These are phyloP conservation scores for Xerus rutilus DNA, from an alignment of 2,797 vertebrate genomes.

Conservation along the genomic window DNA sequence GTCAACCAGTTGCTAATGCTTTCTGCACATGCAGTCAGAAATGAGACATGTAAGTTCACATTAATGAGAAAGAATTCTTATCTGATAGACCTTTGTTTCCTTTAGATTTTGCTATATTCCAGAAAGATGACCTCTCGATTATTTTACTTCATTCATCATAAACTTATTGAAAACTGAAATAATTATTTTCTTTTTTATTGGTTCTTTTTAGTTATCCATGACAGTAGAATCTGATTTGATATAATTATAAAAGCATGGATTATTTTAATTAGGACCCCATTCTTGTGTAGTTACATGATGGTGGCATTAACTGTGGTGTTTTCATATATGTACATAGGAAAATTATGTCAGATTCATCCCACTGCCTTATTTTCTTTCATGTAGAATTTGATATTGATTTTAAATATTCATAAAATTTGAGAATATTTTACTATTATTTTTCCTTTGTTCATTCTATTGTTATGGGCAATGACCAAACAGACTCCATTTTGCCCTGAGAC, in stretches of 20 bases:
- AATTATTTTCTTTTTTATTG: background rate
- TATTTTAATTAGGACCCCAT: too few species aligned
- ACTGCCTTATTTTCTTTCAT: too few species aligned
- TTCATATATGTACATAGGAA: too few species aligned
- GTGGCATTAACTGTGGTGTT: too few species aligned
- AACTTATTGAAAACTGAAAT: constrained; percentile 1
- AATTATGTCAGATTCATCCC: too few species aligned
- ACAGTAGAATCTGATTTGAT: too few species aligned
- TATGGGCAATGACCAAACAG: too few species aligned
- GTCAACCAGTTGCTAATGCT: constrained; percentile 60
- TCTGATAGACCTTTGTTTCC: background rate
- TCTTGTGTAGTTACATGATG: too few species aligned
- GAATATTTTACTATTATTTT: constrained; percentile 4
- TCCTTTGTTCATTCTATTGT: background rate
- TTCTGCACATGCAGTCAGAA: background rate
- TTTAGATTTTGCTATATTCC: constrained; percentile 21
- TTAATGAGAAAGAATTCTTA: constrained; percentile 50
- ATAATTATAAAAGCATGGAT: too few species aligned
- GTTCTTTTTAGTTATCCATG: too few species aligned
- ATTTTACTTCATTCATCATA: background rate
- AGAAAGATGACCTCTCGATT: constrained; percentile 3
- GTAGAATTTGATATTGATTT: background rate
- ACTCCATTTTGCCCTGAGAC: too few species aligned
- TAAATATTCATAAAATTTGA: constrained; percentile 9
- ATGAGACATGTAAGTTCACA: constrained; percentile 62